phyloP scores from a whole-genome alignment of 2,113 vertebrate species.

The Serinus canaria region DNA sequence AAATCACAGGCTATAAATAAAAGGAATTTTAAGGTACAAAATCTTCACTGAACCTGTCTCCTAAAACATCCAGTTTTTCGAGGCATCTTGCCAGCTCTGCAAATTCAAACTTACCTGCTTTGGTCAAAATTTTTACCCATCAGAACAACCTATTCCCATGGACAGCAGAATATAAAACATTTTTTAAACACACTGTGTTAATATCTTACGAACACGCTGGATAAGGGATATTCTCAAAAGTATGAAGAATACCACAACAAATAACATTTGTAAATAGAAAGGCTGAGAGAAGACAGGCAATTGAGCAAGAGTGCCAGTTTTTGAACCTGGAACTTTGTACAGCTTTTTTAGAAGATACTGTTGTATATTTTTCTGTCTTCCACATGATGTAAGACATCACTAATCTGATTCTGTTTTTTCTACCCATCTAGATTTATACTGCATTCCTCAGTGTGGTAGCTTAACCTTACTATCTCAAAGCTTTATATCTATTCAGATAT shows the following conservation, averaged over 20 bases:
- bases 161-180: neutral
- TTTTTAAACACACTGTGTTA: neutral
- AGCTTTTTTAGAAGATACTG: neutral
- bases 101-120: neutral
- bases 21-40: neutral
- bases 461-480: slow-evolving; percentile 8
- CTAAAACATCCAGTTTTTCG: neutral
- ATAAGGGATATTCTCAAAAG: neutral
- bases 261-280: neutral
- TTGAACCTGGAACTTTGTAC: neutral
- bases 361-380: neutral
- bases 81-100: neutral
- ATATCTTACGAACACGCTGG: neutral
- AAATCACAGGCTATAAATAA: slow-evolving; percentile 35
- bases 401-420: neutral
- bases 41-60: neutral
- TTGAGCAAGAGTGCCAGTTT: neutral
- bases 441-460: neutral
- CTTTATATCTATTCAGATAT: neutral
- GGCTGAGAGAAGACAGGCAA: neutral
- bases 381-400: neutral
- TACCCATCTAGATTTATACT: neutral
- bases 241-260: neutral
- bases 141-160: neutral
- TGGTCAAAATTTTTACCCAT: neutral